Percentiles rank a stretch among this genome's conserved stretches.
Evolutionary conservation across 1,140 invertebrate species (phyloP).

Genomic region (Grapholita molesta): DNA sequence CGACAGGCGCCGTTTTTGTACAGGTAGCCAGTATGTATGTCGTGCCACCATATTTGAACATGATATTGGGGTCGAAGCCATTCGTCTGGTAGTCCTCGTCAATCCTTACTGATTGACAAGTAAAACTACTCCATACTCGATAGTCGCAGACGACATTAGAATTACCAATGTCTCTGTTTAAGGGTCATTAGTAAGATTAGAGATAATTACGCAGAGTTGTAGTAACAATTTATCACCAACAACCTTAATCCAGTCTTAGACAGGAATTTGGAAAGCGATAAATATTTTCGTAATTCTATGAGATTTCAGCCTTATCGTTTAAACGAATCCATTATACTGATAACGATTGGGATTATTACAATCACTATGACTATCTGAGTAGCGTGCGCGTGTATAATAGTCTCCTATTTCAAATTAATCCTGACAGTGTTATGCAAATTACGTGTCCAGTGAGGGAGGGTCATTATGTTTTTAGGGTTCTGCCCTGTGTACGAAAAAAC

Average conservation of each 20-base stretch:
- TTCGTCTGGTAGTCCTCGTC: constrained; percentile 7
- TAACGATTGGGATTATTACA: not conserved
- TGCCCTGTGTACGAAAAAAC: no score
- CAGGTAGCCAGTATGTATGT: not conserved
- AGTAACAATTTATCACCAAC: not conserved
- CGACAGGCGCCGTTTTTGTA: not conserved
- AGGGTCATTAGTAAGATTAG: not conserved
- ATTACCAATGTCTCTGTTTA: not conserved
- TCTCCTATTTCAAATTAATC: constrained; percentile 17
- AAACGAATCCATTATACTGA: not conserved
- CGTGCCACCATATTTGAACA: constrained; percentile 9
- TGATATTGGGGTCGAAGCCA: constrained; percentile 11
- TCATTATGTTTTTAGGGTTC: constrained; percentile 3
- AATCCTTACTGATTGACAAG: constrained; percentile 11
- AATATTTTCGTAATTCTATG: not conserved
- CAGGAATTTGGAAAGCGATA: not conserved
- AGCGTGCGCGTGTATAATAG: not conserved
- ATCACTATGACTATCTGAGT: not conserved
- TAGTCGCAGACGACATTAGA: not conserved
- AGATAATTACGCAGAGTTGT: not conserved
- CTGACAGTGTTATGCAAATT: constrained; percentile 12
- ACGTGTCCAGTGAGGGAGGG: not conserved
- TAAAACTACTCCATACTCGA: not conserved
- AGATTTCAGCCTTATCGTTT: not conserved
- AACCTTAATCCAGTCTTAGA: not conserved